Evolutionary conservation across 2,888 invertebrate genomes (phyloP), one percentile per base, ranked within the genome.

Genomic region (Agonopterix arenella): DNA sequence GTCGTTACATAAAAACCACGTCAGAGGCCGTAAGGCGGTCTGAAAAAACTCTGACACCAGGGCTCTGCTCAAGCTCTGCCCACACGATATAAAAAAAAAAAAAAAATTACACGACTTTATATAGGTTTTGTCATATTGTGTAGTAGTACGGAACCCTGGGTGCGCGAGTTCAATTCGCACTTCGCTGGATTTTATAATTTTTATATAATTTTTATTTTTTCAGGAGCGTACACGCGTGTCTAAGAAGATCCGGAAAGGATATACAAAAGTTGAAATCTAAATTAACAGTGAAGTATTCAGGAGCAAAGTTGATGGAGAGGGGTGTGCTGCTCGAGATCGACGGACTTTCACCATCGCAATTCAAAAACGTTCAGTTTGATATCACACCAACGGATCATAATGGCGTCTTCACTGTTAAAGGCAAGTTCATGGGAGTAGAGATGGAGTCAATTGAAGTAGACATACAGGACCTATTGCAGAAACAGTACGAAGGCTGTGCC

Each of bases 331-430:
- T 94, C 36, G 93, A 93, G 66, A 92, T 95, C 47, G 93, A 93
- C 57, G 93, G 93, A 2, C 81, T 94, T 1, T 90, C 92, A 0
- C 76, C 86, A 2, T 90, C 91, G 5, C 94, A 95, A 73, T 93
- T 93, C 69, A 94, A 94, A 75, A 94, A 94, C 64, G 93, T 94
- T 0, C 90, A 92, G 60, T 95, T 95, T 73, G 94, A 94, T 68
- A 94, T 95, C 43, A 84, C 90, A 8, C 93, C 93, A 0, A 92
- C 93, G 0, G 89, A 92, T 49, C 89, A 90, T 54, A 91, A 91
- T 43, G 94, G 94, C 4, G 83, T 93, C 0, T 95, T 95, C 70
- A 90, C 90, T 1, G 90, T 95, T 0, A 91, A 91, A 61, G 94
- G 93, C 28, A 94, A 93, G 68, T 94, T 94, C 63, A 93, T 95